phyloP scores from a whole-genome alignment of 2,113 vertebrate genomes.

The Amblyopsis rosae region DNA sequence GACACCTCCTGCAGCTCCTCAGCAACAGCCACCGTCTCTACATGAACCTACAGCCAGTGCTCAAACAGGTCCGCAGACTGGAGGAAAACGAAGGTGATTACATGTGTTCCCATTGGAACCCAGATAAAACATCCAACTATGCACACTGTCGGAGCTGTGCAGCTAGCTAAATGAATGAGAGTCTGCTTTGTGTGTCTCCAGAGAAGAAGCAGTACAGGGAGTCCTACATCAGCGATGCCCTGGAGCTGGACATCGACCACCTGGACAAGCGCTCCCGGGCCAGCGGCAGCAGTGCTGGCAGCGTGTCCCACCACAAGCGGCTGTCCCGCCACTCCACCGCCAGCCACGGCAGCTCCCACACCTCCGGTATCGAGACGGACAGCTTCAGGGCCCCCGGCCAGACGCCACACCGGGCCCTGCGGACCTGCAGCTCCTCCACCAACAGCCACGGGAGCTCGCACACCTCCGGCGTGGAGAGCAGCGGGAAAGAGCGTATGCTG shows the following conservation, averaged over 20 bases:
- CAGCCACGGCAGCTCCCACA: slow-evolving; percentile 96
- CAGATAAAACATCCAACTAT: not conserved
- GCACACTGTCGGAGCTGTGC: not conserved
- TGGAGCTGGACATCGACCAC: slow-evolving; percentile 95
- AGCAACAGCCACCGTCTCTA: slow-evolving; percentile 97
- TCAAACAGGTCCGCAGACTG: slow-evolving; percentile 90
- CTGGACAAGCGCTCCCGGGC: slow-evolving; percentile 91
- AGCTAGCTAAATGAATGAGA: too few species aligned
- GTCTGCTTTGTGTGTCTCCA: slow-evolving; percentile 39
- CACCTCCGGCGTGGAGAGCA: slow-evolving; percentile 94
- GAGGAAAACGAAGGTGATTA: slow-evolving; percentile 93
- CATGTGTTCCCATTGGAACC: slow-evolving; percentile 3
- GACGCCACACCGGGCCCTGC: slow-evolving; percentile 80
- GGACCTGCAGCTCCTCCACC: slow-evolving; percentile 92
- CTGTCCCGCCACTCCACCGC: slow-evolving; percentile 89
- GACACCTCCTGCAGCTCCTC: slow-evolving; percentile 94
- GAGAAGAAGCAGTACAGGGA: slow-evolving; percentile 98
- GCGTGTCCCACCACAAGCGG: slow-evolving; percentile 85
- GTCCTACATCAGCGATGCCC: slow-evolving; percentile 96
- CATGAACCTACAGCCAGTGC: slow-evolving; percentile 96
- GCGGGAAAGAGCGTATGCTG: slow-evolving; percentile 89
- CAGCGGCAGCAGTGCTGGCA: slow-evolving; percentile 93
- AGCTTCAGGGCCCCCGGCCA: slow-evolving; percentile 77
- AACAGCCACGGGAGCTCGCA: slow-evolving; percentile 94
- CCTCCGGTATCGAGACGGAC: slow-evolving; percentile 91